Evolutionary conservation across 1,140 invertebrate species (phyloP).

Genomic region (Ceratosolen solmsi): DNA sequence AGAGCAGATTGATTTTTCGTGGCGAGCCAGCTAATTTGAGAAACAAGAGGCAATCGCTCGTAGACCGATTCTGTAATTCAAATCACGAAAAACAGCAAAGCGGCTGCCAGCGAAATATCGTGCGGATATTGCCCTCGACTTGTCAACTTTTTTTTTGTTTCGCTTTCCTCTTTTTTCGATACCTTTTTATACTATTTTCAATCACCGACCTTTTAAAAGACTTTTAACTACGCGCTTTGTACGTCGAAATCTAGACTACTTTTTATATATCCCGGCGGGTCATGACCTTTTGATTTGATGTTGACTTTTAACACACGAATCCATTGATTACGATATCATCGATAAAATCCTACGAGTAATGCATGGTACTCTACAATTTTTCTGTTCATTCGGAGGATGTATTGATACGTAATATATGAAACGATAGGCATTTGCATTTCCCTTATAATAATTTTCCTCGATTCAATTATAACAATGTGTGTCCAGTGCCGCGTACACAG

Average conservation of each 20-base stretch:
- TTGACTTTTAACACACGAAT: not conserved
- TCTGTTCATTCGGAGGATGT: too few relatives aligned
- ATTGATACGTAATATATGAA: too few relatives aligned
- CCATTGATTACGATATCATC: not conserved
- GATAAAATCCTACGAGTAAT: too few relatives aligned
- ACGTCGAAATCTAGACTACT: not conserved
- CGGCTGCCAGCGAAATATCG: not conserved
- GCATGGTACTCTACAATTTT: too few relatives aligned
- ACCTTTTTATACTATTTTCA: conserved; percentile 16
- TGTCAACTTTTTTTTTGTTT: not conserved
- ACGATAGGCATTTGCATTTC: too few relatives aligned
- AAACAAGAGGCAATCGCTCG: conserved; percentile 56
- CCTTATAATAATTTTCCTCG: too few relatives aligned
- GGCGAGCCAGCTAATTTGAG: conserved; percentile 58
- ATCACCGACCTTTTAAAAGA: conserved; percentile 29
- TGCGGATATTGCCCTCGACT: conserved; percentile 36
- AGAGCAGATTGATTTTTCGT: conserved; percentile 69
- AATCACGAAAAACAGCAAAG: conserved; percentile 56
- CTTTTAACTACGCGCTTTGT: not conserved
- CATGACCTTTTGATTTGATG: conserved; percentile 25
- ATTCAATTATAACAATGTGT: too few relatives aligned
- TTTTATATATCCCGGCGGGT: conserved; percentile 7
- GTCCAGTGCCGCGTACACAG: too few relatives aligned
- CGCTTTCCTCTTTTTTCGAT: not conserved
- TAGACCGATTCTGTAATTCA: conserved; percentile 52